Base-by-base conservation (phyloP, 2,113 vertebrate species). In the Thermophis baileyi region DNA sequence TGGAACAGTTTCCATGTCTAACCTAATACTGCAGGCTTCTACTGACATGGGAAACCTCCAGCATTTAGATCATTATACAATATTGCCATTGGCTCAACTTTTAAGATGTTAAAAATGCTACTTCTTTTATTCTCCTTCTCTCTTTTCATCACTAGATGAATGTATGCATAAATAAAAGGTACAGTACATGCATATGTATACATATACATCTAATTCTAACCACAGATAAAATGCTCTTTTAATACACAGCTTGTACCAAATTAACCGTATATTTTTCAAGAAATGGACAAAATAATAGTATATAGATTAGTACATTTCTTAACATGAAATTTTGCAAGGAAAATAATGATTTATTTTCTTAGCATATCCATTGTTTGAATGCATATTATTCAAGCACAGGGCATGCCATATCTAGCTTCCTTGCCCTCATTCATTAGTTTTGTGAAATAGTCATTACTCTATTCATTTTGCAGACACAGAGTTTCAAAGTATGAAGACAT, bases 1-100 rank as follows among this genome's bases (percentile, higher is more conserved):
- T 0, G 0, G n/a, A 5, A 0, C 5, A 46, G 44, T 6, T 94
- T 88, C 20, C 50, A 9, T 47, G 12, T 89, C 12, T 85, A 4
- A 6, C 22, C 46, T 92, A 86, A 93, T 4, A 69, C 2, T 69
- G 12, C 14, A 89, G 49, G 27, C 20, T 25, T 69, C 9, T 44
- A 22, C 18, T 81, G 18, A 81, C n/a, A 81, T 81, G 74, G 74
- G 35, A 81, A 81, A 81, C 18, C 6, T 81, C n/a, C 35, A 81
- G 35, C 35, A 81, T 81, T 40, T 44, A 40, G 6, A 40, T 44
- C 74, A 22, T 81, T 40, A 22, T 44, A 81, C 74, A 22, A 81
- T 81, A 81, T 81, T 81, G 18, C 35, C 74, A 81, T 44, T 81
- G 35, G 35, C 22, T 81, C 74, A 40, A 40, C 18, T 44, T 81